phyloP scores from a whole-genome alignment of 2,888 invertebrate species.

The Neoitamus cyanurus region DNA sequence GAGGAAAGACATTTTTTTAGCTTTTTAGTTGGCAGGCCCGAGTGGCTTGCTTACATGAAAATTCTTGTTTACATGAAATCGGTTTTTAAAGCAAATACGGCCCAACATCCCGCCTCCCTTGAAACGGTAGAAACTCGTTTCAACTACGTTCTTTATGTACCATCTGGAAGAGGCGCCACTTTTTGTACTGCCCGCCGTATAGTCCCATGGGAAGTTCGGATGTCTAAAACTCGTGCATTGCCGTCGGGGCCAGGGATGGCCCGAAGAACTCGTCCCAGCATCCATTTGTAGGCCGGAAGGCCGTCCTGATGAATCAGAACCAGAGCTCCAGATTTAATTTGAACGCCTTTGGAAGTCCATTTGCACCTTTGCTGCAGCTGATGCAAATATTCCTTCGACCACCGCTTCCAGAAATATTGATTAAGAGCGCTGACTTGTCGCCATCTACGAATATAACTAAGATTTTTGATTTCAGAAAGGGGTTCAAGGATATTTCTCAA shows the following conservation, averaged over 20 bases:
- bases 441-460: background rate
- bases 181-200: background rate
- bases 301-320: background rate
- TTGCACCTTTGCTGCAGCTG: background rate
- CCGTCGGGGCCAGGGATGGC: background rate
- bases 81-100: too few relatives aligned
- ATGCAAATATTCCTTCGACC: background rate
- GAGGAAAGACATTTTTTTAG: too few relatives aligned
- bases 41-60: too few relatives aligned
- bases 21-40: too few relatives aligned
- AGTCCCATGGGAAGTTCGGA: background rate
- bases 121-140: constrained; percentile 12
- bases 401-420: constrained; percentile 4
- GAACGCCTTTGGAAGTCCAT: background rate
- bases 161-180: background rate
- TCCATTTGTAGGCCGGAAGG: background rate
- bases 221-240: background rate
- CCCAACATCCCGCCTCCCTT: background rate
- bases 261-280: background rate
- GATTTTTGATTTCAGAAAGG: background rate
- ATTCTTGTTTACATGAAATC: too few relatives aligned
- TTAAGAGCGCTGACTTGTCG: background rate
- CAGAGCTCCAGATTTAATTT: background rate
- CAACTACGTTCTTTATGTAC: background rate
- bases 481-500: background rate